A percentile compares a stretch with the other conserved stretches of the same genome.
Evolutionary conservation across 2,888 invertebrate genomes (phyloP).

Genomic region (Panopea generosa): DNA sequence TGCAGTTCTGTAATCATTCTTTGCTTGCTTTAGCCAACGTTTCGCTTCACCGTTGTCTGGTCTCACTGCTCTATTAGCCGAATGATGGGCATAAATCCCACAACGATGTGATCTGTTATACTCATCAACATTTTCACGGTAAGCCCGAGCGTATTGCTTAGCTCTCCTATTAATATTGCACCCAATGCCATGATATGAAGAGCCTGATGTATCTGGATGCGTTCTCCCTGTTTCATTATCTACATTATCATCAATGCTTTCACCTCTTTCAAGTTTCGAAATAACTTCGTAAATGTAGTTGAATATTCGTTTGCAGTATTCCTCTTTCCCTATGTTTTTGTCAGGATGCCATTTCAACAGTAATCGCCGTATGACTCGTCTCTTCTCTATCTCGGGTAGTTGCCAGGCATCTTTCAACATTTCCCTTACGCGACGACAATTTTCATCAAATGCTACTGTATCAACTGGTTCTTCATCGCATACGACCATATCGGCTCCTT

Average conservation of each 20-base stretch:
- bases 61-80: not conserved
- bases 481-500: conserved; percentile 12
- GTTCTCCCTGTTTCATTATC: conserved; percentile 3
- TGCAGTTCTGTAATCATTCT: conserved; percentile 50
- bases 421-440: conserved; percentile 23
- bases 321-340: conserved; percentile 53
- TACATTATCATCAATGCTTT: not conserved
- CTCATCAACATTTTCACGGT: conserved; percentile 21
- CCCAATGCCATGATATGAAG: conserved; percentile 16
- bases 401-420: conserved; percentile 38
- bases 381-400: conserved; percentile 36
- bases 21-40: conserved; percentile 59
- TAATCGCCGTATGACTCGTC: conserved; percentile 48
- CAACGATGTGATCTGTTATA: conserved; percentile 7
- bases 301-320: conserved; percentile 52
- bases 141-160: conserved; percentile 18
- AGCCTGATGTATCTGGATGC: conserved; percentile 12
- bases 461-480: conserved; percentile 31
- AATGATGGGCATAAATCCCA: conserved; percentile 10
- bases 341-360: conserved; percentile 66
- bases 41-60: conserved; percentile 39
- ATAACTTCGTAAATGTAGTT: conserved; percentile 53
- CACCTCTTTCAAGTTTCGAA: conserved; percentile 41
- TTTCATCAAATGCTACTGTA: conserved; percentile 42
- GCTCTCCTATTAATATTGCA: conserved; percentile 18